Evolutionary conservation across 2,113 vertebrate species (phyloP), one percentile per base, ranked within the genome.

Genomic region (Varanus komodoensis): DNA sequence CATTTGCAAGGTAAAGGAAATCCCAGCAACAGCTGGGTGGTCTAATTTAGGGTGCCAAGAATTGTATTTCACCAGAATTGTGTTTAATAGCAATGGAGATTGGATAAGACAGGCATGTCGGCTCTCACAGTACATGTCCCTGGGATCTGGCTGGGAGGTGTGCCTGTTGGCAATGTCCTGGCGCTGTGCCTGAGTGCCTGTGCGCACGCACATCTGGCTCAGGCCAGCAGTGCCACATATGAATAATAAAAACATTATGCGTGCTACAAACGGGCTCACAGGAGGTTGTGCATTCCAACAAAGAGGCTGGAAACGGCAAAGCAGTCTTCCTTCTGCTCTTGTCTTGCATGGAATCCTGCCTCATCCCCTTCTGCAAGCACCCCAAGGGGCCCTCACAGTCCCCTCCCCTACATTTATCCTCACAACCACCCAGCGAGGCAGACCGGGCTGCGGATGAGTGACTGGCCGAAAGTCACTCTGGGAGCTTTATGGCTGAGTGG

Each of bases 81-180:
- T 82, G 71, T 74, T 69, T 73, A 90, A 61, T 64, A 64, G 82
- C 25, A 27, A 4, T 48, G 77, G 83, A 71, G 89, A 89, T 86
- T 71, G 34, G 52, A 44, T 71, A 88, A 71, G 92, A 89, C 89
- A 91, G 87, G 89, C 87, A 77, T 90, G 68, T 34, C 67, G 17
- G 17, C 44, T 82, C 64, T 81, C 79, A 81, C 79, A 57, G 89
- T 12, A 32, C 57, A 61, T 3, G 3, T 7, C 19, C 52, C 48
- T 81, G 44, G 19, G 78, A 27, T n/a, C 38, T 52, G 75, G 61
- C 85, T 75, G 71, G 85, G 71, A 75, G 32, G n/a, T 2, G 61
- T 8, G 71, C 61, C 50, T 86, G 69, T 38, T 0, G 29, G 84
- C 69, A 34, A 25, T 57, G 7, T 52, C 50, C n/a, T 74, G 84